phyloP scores from a whole-genome alignment of 2,888 invertebrate genomes.

The Epiblema foenella region DNA sequence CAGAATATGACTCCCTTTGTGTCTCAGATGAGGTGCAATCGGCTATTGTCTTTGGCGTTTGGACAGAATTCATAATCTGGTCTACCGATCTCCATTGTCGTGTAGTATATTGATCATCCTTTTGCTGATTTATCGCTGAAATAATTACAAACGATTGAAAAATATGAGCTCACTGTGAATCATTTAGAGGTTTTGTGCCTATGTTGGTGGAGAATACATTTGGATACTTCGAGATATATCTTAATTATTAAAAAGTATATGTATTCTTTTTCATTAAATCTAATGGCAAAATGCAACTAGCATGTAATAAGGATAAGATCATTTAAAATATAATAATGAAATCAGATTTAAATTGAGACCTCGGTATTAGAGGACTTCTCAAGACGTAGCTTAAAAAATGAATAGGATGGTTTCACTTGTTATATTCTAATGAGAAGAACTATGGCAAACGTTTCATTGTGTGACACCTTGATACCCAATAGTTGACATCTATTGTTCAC shows the following conservation, averaged over 20 bases:
- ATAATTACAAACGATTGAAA: not conserved
- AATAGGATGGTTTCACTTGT: not conserved
- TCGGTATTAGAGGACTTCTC: not conserved
- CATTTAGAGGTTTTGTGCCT: not conserved
- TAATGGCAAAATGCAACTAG: not conserved
- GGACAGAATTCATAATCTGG: slow-evolving; percentile 31
- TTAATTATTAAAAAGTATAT: no score
- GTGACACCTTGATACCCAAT: no score
- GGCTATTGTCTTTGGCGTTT: slow-evolving; percentile 38
- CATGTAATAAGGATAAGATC: not conserved
- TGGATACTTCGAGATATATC: no score
- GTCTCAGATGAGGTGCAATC: slow-evolving; percentile 50
- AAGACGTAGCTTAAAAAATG: not conserved
- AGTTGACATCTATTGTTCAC: no score
- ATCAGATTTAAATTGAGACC: no score
- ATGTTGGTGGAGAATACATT: no score
- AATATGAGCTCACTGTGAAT: not conserved
- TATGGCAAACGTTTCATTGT: no score
- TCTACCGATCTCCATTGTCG: slow-evolving; percentile 38
- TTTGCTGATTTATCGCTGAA: slow-evolving; percentile 30
- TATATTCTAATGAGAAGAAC: not conserved
- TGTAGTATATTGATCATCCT: slow-evolving; percentile 20
- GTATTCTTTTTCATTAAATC: not conserved
- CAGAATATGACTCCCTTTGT: slow-evolving; percentile 54
- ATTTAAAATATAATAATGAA: slow-evolving; percentile 21